These are phyloP conservation scores for Diabrotica virgifera DNA, from an alignment of 1,140 invertebrate genomes.

Conservation along the genomic window DNA sequence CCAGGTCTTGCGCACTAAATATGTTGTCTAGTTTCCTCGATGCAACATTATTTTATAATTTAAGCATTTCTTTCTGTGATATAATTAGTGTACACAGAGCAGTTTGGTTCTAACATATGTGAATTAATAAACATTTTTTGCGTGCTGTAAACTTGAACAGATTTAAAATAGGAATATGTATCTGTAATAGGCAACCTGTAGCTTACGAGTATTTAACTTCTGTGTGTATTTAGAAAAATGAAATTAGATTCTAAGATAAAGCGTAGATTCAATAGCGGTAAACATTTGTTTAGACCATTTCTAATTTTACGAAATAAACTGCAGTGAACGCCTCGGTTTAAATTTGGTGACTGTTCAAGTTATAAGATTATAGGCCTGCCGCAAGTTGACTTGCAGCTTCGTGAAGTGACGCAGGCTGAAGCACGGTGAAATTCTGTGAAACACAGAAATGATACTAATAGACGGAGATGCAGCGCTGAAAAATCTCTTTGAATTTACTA, in stretches of 20 bases:
- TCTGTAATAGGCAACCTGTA: constrained; percentile 36
- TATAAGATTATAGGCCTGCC: too few species aligned
- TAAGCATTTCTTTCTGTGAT: constrained; percentile 44
- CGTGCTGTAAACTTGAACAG: constrained; percentile 30
- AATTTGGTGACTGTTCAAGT: constrained; percentile 13
- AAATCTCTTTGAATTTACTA: too few species aligned
- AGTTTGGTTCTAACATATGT: constrained; percentile 22
- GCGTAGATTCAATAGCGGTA: constrained; percentile 32
- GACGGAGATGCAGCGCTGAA: too few species aligned
- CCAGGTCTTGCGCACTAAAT: constrained; percentile 22
- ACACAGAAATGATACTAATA: too few species aligned
- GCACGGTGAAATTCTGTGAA: too few species aligned
- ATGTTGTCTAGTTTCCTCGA: constrained; percentile 31
- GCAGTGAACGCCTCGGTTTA: constrained; percentile 12
- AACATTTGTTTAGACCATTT: constrained; percentile 20
- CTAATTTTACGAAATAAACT: constrained; percentile 1
- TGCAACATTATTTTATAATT: constrained; percentile 28
- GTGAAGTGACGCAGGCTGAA: too few species aligned
- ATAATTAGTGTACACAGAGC: constrained; percentile 40
- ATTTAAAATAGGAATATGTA: constrained; percentile 31
- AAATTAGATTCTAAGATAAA: constrained; percentile 12
- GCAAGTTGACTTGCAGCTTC: too few species aligned
- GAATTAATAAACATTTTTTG: constrained; percentile 24
- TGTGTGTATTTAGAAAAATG: constrained; percentile 37
- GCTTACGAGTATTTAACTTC: constrained; percentile 38